phyloP scores from a whole-genome alignment of 1,140 invertebrate genomes.

The Philopotamus ludificatus region DNA sequence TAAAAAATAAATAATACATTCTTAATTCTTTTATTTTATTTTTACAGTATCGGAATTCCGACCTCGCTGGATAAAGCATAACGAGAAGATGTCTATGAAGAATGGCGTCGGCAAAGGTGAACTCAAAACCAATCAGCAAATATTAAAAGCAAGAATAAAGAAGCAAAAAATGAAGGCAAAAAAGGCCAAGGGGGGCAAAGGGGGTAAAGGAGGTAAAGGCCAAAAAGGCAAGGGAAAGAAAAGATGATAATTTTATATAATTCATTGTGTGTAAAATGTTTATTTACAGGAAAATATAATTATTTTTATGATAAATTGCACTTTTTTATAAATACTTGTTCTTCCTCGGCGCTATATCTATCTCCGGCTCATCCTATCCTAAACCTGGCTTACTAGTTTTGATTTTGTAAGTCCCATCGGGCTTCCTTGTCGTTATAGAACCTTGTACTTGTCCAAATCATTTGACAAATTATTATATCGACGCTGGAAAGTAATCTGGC shows the following conservation, averaged over 20 bases:
- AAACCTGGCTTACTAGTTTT: too few species aligned
- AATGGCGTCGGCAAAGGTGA: slow-evolving; percentile 46
- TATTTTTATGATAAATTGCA: not conserved
- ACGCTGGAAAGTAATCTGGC: too few species aligned
- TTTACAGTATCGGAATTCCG: slow-evolving; percentile 53
- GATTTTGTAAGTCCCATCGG: too few species aligned
- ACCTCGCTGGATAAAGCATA: slow-evolving; percentile 55
- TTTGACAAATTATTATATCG: too few species aligned
- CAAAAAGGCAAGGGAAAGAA: slow-evolving; percentile 16
- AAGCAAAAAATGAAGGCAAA: slow-evolving; percentile 53
- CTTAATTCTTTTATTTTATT: slow-evolving; percentile 9
- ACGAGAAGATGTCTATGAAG: slow-evolving; percentile 50
- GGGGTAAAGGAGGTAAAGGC: slow-evolving; percentile 11
- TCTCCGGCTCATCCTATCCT: too few species aligned
- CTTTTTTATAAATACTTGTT: not conserved
- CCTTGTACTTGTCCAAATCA: too few species aligned
- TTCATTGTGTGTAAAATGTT: too few species aligned
- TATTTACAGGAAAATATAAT: not conserved
- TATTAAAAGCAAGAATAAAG: slow-evolving; percentile 52
- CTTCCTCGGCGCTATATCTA: too few species aligned
- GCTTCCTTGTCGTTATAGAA: too few species aligned
- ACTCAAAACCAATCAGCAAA: slow-evolving; percentile 53
- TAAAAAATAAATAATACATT: slow-evolving; percentile 8
- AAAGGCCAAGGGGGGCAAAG: slow-evolving; percentile 44
- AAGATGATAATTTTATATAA: slow-evolving; percentile 15